Evolutionary conservation across 2,113 vertebrate genomes (phyloP).

Genomic region (Zootoca vivipara): DNA sequence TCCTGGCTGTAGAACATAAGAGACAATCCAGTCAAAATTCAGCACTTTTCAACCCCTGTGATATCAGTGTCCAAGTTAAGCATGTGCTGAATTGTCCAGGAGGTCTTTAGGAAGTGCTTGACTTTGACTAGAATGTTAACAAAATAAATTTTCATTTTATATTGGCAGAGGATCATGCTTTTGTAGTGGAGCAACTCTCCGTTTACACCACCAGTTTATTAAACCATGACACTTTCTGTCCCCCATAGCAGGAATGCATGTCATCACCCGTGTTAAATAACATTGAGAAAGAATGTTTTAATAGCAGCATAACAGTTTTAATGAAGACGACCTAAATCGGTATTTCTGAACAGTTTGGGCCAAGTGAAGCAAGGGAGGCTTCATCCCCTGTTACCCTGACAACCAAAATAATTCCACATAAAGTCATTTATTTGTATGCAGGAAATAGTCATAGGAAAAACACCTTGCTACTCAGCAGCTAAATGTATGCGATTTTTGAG

Average conservation of each 20-base stretch:
- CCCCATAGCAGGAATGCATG: not conserved
- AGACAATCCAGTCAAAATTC: not conserved
- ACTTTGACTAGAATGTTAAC: not conserved
- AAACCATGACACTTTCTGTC: slow-evolving; percentile 24
- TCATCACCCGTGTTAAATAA: not conserved
- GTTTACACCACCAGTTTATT: slow-evolving; percentile 25
- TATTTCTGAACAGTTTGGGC: not conserved
- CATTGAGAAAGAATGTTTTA: slow-evolving; percentile 25
- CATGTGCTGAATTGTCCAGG: not conserved
- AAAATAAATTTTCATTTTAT: slow-evolving; percentile 36
- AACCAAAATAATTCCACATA: not conserved
- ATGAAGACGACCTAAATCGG: not conserved
- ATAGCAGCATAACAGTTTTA: slow-evolving; percentile 9
- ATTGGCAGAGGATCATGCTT: slow-evolving; percentile 37
- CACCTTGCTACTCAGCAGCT: not conserved
- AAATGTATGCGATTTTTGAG: not conserved
- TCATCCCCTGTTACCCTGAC: not conserved
- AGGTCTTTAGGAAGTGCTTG: not conserved
- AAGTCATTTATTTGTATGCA: slow-evolving; percentile 18
- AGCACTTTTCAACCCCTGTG: not conserved
- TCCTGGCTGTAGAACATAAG: not conserved
- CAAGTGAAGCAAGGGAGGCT: not conserved
- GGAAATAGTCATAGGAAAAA: not conserved
- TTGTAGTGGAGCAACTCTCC: slow-evolving; percentile 44
- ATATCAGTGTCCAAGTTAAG: not conserved